Evolutionary conservation across 2,113 vertebrate species (phyloP).

Genomic region (Caretta caretta): DNA sequence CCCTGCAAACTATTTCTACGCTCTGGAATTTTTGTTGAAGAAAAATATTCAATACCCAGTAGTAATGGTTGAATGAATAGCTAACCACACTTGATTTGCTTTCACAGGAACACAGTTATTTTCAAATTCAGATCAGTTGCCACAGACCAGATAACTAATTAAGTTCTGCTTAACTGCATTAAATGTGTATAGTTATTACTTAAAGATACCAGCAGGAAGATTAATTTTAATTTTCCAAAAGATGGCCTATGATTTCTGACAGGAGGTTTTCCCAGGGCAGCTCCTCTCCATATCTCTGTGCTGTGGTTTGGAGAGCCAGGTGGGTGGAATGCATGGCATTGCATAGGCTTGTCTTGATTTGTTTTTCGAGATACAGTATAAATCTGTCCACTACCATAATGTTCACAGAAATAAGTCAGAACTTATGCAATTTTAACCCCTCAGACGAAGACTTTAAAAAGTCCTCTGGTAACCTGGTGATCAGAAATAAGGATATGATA

Average conservation of each 20-base stretch:
- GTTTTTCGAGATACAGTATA: neutral
- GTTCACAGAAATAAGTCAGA: neutral
- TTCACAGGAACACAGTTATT: neutral
- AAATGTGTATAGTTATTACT: neutral
- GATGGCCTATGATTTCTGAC: neutral
- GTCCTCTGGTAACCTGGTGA: neutral
- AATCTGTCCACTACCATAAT: neutral
- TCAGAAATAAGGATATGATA: neutral
- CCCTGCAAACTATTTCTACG: neutral
- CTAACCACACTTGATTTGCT: rapidly evolving
- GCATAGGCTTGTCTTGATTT: neutral
- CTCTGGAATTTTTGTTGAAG: neutral
- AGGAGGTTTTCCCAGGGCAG: neutral
- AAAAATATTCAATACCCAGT: neutral
- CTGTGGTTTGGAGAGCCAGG: neutral
- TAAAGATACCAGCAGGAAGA: neutral
- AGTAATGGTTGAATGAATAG: neutral
- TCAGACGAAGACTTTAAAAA: neutral
- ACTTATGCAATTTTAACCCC: neutral
- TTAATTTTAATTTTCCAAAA: neutral
- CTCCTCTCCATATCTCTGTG: neutral
- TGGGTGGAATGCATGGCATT: neutral
- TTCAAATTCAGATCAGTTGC: neutral
- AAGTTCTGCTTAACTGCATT: neutral
- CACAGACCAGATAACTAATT: neutral